phyloP scores from a whole-genome alignment of 1,140 invertebrate species.

The Drosophila saltans region DNA sequence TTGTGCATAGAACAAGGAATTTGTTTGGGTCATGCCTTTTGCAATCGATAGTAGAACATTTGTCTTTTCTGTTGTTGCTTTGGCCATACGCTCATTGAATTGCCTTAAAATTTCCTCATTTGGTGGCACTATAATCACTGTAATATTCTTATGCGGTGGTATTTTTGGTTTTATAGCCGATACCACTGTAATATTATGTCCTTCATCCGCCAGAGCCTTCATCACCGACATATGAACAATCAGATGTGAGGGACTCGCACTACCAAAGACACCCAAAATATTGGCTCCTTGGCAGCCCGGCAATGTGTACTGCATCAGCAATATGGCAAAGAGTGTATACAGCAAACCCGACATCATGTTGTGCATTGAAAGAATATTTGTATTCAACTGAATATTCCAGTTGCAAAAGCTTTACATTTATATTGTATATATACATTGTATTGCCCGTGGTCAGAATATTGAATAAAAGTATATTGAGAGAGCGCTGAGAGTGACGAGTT shows the following conservation, averaged over 20 bases:
- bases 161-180: slow-evolving; percentile 44
- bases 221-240: slow-evolving; percentile 70
- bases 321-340: slow-evolving; percentile 5
- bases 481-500: not conserved
- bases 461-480: not conserved
- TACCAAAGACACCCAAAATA: slow-evolving; percentile 72
- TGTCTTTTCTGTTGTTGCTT: not conserved
- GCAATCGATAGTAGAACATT: not conserved
- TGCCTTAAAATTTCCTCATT: slow-evolving; percentile 9
- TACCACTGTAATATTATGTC: slow-evolving; percentile 74
- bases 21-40: not conserved
- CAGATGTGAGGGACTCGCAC: slow-evolving; percentile 70
- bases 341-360: not conserved
- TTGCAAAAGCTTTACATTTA: not conserved
- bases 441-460: not conserved
- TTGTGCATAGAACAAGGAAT: slow-evolving; percentile 21
- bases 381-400: slow-evolving; percentile 25
- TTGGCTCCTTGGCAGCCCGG: slow-evolving; percentile 43
- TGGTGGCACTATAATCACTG: slow-evolving; percentile 34
- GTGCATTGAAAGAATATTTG: not conserved
- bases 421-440: not conserved
- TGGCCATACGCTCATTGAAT: not conserved
- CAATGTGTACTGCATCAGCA: slow-evolving; percentile 3
- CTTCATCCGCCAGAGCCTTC: slow-evolving; percentile 59
- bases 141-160: not conserved